Evolutionary conservation across 2,888 invertebrate species (phyloP).

Genomic region (Dryobotodes eremita): DNA sequence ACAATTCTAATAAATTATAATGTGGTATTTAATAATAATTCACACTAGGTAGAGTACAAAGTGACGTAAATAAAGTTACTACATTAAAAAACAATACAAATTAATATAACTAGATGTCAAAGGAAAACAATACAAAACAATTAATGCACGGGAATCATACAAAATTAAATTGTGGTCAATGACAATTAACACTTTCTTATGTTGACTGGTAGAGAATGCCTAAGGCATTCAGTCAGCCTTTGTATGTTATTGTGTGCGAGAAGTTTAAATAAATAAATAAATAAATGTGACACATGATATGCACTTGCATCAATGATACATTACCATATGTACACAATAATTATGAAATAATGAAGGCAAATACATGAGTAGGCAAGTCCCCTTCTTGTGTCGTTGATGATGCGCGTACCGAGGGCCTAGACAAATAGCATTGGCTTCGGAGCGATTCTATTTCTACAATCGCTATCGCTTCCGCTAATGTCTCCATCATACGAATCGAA

Average conservation of each 20-base stretch:
- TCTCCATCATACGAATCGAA: too few relatives aligned
- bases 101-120: neutral
- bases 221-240: too few relatives aligned
- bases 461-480: too few relatives aligned
- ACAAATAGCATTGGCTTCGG: too few relatives aligned
- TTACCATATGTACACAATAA: neutral
- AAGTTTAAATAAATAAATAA: too few relatives aligned
- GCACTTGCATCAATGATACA: neutral
- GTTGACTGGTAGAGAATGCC: too few relatives aligned
- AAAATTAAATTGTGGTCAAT: constrained; percentile 11
- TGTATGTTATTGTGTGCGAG: too few relatives aligned
- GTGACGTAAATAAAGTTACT: neutral
- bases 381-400: neutral
- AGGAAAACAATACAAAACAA: constrained; percentile 2
- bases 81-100: neutral
- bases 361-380: constrained; percentile 2
- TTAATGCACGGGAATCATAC: constrained; percentile 13
- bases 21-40: neutral
- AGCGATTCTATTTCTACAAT: too few relatives aligned
- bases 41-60: neutral
- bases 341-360: neutral
- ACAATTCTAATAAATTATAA: neutral
- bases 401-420: too few relatives aligned
- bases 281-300: neutral
- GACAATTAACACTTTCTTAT: constrained; percentile 1